Base-by-base conservation (phyloP, 2,888 invertebrate species). In the Lochmaea capreae region DNA sequence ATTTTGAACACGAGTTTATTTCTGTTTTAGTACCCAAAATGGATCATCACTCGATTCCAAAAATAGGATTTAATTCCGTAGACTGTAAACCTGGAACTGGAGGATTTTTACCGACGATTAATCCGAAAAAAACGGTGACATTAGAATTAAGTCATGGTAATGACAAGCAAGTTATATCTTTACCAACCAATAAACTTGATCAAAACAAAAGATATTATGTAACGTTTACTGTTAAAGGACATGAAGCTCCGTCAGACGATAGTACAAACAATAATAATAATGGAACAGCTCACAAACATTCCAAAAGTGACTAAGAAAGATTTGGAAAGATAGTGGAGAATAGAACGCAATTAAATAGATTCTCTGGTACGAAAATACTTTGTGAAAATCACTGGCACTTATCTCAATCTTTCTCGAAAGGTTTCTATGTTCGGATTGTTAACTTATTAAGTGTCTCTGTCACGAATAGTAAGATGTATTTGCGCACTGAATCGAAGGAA, bases 141-240 rank as follows among this genome's bases (percentile, higher is more conserved):
- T 89, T 97, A 78, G 95, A 96, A 87, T 90, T 97, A 69, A 94
- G 93, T 70, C 95, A 95, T 82, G 96, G 96, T 58, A 92, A 92
- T 71, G 95, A 94, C 84, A 94, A 94, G 84, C 95, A 95, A 86
- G 90, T 96, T 79, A 96, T 96, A 84, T 93, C 95, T 81, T 89
- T 97, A 86, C 97, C 97, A 68, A 93, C 96, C 22, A 95, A 96
- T 83, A 93, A 92, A 85, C 88, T 97, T 82, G 96, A 97, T 86
- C 94, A 94, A 84, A 95, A 94, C 85, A 97, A 96, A 87, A 91
- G 95, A 84, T 97, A 97, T 88, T 96, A 95, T 86, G 96, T 97
- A 74, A 97, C 96, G 66, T 96, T 97, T 85, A 96, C 96, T 43
- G 95, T 97, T 4, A 95, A 95, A 86, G 95, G 95, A 67, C 88